Evolutionary conservation across 2,113 vertebrate species (phyloP).

Genomic region (Rhynchomys soricoides): DNA sequence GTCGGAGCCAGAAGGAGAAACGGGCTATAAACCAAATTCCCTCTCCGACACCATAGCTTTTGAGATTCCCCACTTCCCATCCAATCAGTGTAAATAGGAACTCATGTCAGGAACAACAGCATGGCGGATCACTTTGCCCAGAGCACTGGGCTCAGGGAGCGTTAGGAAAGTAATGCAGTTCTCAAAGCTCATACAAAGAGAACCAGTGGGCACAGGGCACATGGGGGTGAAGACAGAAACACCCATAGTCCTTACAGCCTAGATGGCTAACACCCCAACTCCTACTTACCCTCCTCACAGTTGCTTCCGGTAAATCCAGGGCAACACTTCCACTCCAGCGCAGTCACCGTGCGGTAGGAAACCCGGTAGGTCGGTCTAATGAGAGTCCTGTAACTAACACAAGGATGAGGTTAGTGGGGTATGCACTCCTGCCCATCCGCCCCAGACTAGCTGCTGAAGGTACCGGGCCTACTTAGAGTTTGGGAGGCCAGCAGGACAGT

Average conservation of each 20-base stretch:
- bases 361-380: constrained; percentile 94
- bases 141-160: not conserved
- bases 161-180: not conserved
- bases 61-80: not conserved
- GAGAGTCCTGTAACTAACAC: constrained; percentile 96
- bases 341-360: constrained; percentile 92
- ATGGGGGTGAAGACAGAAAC: not conserved
- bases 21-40: not conserved
- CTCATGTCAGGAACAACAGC: not conserved
- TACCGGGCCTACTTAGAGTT: not conserved
- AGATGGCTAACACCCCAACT: rapidly evolving
- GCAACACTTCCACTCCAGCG: constrained; percentile 96
- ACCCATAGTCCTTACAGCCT: rapidly evolving
- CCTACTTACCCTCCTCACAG: constrained; percentile 92
- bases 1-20: rapidly evolving
- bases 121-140: not conserved
- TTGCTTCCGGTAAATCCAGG: constrained; percentile 93
- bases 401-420: constrained; percentile 76
- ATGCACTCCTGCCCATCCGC: rapidly evolving
- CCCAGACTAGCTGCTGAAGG: not conserved
- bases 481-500: not conserved
- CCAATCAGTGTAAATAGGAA: too few relatives aligned
- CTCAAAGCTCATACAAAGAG: not conserved
- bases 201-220: not conserved
- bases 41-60: not conserved